Conservation (phyloP, 2,888 invertebrate genomes). For the Cosmia pyralina region DNA sequence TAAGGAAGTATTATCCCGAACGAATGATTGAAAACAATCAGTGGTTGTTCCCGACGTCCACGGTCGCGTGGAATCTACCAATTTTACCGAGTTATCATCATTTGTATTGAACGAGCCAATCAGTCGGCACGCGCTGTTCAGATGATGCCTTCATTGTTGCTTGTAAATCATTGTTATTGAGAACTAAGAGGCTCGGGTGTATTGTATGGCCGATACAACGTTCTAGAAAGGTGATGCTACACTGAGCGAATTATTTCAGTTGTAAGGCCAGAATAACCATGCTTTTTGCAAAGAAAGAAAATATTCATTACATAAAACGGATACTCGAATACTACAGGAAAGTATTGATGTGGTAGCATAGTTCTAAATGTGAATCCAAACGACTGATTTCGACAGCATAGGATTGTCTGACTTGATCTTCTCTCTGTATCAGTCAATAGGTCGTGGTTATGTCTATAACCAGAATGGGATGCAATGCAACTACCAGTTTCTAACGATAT, state of each 20-base stretch:
- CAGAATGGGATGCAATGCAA: neutral
- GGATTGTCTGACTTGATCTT: neutral
- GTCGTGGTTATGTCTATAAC: too few relatives aligned
- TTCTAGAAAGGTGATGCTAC: neutral
- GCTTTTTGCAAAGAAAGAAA: neutral
- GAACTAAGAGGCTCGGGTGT: slow-evolving; percentile 13
- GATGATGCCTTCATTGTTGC: slow-evolving; percentile 46
- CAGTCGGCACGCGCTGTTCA: slow-evolving; percentile 36
- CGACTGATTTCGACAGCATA: neutral
- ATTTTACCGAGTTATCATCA: slow-evolving; percentile 53
- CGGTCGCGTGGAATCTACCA: slow-evolving; percentile 40
- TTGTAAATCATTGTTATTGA: slow-evolving; percentile 50
- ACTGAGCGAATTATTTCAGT: neutral
- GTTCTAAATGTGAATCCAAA: neutral
- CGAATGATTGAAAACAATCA: slow-evolving; percentile 35
- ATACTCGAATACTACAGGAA: neutral
- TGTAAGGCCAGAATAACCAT: neutral
- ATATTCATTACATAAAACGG: neutral
- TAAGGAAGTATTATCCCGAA: slow-evolving; percentile 32
- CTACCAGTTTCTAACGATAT: neutral
- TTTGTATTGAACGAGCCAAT: slow-evolving; percentile 47
- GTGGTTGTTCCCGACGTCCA: slow-evolving; percentile 17
- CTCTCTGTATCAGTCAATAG: too few relatives aligned
- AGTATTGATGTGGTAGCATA: neutral
- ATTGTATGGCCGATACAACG: neutral